Evolutionary conservation across 1,140 invertebrate genomes (phyloP).

Genomic region (Musca domestica): DNA sequence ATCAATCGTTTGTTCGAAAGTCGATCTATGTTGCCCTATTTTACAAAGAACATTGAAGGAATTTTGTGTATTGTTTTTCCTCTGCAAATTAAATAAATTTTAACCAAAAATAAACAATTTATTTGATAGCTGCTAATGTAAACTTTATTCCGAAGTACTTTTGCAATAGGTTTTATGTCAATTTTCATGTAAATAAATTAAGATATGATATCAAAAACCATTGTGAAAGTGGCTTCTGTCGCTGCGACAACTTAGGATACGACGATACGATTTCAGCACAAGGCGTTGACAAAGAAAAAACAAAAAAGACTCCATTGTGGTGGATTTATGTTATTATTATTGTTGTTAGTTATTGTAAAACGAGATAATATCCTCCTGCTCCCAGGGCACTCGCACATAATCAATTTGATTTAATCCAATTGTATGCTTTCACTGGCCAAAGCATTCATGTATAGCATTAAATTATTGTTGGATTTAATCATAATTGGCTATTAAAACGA

Average conservation of each 20-base stretch:
- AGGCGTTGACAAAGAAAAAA: background rate
- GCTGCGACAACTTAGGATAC: background rate
- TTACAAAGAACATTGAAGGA: no score
- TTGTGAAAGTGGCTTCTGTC: conserved; percentile 28
- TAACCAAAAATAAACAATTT: background rate
- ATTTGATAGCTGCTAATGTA: background rate
- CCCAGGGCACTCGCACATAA: conserved; percentile 46
- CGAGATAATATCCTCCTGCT: background rate
- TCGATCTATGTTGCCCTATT: no score
- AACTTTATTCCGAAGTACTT: conserved; percentile 24
- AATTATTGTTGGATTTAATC: conserved; percentile 48
- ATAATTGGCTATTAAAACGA: conserved; percentile 52
- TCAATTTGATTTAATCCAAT: conserved; percentile 51
- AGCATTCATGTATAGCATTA: background rate
- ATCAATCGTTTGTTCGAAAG: no score
- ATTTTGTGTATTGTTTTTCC: no score
- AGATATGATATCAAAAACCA: conserved; percentile 26
- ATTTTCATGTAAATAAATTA: conserved; percentile 23
- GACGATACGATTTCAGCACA: background rate
- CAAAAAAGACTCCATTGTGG: background rate
- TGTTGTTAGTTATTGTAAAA: background rate
- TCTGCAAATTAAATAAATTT: background rate
- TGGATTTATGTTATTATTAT: background rate
- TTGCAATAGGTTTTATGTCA: conserved; percentile 27
- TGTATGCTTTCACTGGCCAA: conserved; percentile 31